Percentiles rank a stretch among this genome's conserved stretches.
phyloP scores from a whole-genome alignment of 2,113 vertebrate genomes.

The Phaethon lepturus region DNA sequence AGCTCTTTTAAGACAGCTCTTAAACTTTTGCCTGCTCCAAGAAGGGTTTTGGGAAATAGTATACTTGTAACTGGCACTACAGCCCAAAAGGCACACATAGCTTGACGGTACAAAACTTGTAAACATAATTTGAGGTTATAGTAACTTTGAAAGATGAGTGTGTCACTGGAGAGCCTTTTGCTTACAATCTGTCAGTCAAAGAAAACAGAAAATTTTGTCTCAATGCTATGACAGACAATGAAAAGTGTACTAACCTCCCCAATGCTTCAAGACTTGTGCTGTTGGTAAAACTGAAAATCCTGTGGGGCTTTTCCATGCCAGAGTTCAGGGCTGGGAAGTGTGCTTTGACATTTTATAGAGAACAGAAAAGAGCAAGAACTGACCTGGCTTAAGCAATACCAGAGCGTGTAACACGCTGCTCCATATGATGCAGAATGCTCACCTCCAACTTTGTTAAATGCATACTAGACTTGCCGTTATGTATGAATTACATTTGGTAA shows the following conservation, averaged over 20 bases:
- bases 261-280: neutral
- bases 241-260: neutral
- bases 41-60: neutral
- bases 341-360: neutral
- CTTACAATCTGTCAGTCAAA: neutral
- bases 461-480: neutral
- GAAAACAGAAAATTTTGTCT: neutral
- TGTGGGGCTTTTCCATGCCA: neutral
- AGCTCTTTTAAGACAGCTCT: neutral
- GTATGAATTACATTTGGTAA: neutral
- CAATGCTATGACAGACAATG: fast-evolving
- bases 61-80: neutral
- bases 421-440: neutral
- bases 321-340: neutral
- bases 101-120: neutral
- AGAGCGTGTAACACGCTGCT: neutral
- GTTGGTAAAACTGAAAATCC: neutral
- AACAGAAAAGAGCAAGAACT: neutral
- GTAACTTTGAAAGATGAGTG: neutral
- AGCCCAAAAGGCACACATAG: neutral
- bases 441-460: neutral
- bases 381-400: neutral
- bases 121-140: neutral
- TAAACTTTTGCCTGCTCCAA: neutral
- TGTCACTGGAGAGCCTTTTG: neutral